A percentile compares a stretch with the other conserved stretches of the same genome.
Evolutionary conservation across 1,140 invertebrate species (phyloP).

Genomic region (Pissodes strobi): DNA sequence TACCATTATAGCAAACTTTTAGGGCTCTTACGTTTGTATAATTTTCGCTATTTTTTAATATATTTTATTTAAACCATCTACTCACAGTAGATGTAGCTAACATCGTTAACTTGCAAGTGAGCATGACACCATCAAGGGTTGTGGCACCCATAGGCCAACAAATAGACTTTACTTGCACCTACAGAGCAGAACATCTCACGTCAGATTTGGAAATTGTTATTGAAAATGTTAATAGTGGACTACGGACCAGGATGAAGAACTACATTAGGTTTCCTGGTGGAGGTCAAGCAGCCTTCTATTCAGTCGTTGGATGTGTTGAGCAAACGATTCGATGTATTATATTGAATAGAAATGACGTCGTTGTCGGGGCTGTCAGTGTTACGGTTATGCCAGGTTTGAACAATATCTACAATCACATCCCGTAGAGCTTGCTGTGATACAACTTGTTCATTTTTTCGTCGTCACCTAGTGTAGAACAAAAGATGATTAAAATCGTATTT

Average conservation of each 20-base stretch:
- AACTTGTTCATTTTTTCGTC: slow-evolving; percentile 7
- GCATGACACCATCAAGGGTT: slow-evolving; percentile 59
- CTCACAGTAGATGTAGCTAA: slow-evolving; percentile 2
- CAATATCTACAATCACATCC: slow-evolving; percentile 17
- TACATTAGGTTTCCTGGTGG: slow-evolving; percentile 5
- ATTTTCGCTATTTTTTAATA: no score
- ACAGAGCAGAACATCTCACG: slow-evolving; percentile 48
- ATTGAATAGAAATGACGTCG: slow-evolving; percentile 41
- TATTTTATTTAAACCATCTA: neutral
- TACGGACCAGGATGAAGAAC: slow-evolving; percentile 11
- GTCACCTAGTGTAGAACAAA: no score
- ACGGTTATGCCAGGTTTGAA: slow-evolving; percentile 39
- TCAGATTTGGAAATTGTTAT: slow-evolving; percentile 23
- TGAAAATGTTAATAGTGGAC: slow-evolving; percentile 22
- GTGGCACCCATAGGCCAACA: slow-evolving; percentile 50
- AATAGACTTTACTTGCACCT: slow-evolving; percentile 60
- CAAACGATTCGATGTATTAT: slow-evolving; percentile 53
- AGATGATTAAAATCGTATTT: no score
- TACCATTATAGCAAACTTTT: no score
- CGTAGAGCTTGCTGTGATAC: slow-evolving; percentile 39
- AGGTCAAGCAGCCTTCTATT: slow-evolving; percentile 34
- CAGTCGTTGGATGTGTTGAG: slow-evolving; percentile 45
- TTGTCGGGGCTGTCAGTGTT: slow-evolving; percentile 44
- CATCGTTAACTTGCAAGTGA: slow-evolving; percentile 59
- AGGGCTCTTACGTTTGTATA: no score